phyloP scores from a whole-genome alignment of 2,113 vertebrate species.

The Macrotis lagotis region DNA sequence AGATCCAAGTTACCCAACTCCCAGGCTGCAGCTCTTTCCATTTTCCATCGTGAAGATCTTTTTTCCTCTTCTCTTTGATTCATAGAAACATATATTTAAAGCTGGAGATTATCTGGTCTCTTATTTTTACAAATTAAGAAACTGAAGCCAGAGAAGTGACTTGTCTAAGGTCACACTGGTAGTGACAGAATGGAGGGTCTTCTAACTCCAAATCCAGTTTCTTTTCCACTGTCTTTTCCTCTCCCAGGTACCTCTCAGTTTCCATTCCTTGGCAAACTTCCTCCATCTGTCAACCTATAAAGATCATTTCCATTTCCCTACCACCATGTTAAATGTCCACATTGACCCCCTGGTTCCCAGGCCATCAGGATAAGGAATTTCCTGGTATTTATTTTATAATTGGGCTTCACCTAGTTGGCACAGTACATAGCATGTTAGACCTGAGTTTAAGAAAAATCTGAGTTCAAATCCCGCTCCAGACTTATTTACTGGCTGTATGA shows the following conservation, averaged over 20 bases:
- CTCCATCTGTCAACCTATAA: not conserved
- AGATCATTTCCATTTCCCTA: not conserved
- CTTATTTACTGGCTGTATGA: not conserved
- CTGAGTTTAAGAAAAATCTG: not conserved
- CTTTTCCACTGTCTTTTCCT: not conserved
- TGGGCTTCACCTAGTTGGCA: not conserved
- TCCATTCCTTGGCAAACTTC: not conserved
- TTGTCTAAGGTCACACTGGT: not conserved
- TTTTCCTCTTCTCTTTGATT: not conserved
- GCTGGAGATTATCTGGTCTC: not conserved
- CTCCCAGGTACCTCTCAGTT: not conserved
- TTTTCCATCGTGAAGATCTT: not conserved
- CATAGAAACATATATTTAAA: not conserved
- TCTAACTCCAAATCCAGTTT: not conserved
- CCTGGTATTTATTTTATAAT: not conserved
- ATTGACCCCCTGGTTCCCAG: not conserved
- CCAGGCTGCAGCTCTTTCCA: not conserved
- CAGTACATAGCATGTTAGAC: not conserved
- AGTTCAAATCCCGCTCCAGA: not conserved
- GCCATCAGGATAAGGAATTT: not conserved
- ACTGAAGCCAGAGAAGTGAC: not conserved
- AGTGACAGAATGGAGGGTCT: fast-evolving
- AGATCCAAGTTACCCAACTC: not conserved
- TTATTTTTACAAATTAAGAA: not conserved
- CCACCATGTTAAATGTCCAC: not conserved